phyloP scores from a whole-genome alignment of 2,888 invertebrate genomes.

The Acanthopleura granulata region DNA sequence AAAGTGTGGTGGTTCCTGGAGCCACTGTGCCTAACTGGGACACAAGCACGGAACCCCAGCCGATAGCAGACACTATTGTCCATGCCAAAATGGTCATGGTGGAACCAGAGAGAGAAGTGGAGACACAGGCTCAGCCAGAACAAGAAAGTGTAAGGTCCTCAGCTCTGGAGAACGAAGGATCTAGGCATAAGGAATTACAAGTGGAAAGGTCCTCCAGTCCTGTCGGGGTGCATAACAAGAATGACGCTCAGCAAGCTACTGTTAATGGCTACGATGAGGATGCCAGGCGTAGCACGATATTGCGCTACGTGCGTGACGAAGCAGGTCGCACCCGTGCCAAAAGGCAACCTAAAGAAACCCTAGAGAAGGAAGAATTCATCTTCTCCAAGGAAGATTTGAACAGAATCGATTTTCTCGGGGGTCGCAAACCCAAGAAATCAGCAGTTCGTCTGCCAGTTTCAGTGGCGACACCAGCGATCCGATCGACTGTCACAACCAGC shows the following conservation, averaged over 20 bases:
- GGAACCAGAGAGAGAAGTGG: not conserved
- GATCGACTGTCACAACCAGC: not conserved
- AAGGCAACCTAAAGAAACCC: not conserved
- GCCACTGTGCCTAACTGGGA: conserved; percentile 32
- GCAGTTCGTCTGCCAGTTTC: not conserved
- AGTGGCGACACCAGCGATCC: not conserved
- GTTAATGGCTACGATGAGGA: not conserved
- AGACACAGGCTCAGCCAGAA: not conserved
- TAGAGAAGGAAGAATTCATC: conserved; percentile 54
- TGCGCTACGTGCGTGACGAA: not conserved
- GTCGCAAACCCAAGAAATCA: not conserved
- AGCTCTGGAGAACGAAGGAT: not conserved
- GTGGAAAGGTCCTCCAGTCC: not conserved
- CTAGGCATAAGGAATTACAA: not conserved
- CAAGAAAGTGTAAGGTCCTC: not conserved
- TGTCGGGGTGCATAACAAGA: not conserved
- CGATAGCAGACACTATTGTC: not conserved
- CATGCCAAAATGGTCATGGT: conserved; percentile 14
- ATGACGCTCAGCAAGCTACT: not conserved
- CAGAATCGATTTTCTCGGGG: conserved; percentile 24
- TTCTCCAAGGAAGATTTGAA: conserved; percentile 52
- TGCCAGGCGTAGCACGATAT: not conserved
- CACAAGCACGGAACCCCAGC: not conserved
- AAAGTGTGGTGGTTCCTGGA: conserved; percentile 31
- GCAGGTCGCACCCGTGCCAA: not conserved